Base-by-base conservation (phyloP, 2,113 vertebrate genomes). In the Psephotus haematonotus region DNA sequence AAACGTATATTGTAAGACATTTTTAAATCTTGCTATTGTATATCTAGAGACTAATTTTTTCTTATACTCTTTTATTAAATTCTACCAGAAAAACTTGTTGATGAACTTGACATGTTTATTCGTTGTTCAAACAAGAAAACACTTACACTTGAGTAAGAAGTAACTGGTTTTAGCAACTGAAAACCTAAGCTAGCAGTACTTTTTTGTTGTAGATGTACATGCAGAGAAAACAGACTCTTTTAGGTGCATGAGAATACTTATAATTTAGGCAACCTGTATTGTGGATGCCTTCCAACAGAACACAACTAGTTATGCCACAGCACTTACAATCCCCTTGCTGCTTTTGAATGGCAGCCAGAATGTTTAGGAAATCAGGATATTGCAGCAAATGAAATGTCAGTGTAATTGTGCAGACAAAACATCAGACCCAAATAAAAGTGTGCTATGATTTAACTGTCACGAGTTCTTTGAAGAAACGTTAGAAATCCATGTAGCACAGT, bases 1-100 rank as follows among this genome's bases (percentile, higher is more conserved):
- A 9, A 37, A 62, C 20, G 6, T 70, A 24, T 22, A 27, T 55
- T 35, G 14, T 87, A 80, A 86, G 60, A 47, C 10, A 55, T 55
- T 93, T 92, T 78, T 1, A 82, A 82, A 84, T 89, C 60, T 91
- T 84, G 12, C 46, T 86, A 2, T n/a, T 92, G 18, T 71, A 29
- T 64, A 75, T 70, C 50, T 86, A 60, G 24, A 81, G 12, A 78
- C 25, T 65, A 2, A 4, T 78, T 85, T 90, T 81, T 81, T 69
- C 69, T 89, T 87, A 57, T 5, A 62, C 16, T 68, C 62, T 91
- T 59, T 29, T 80, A 95, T 85, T 95, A 95, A 96, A 83, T 79
- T 69, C 64, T 86, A 39, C 53, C 25, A 83, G 31, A 91, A 74
- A 90, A 91, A 41, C 27, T 37, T 69, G 9, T 46, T 95, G 29